phyloP scores from a whole-genome alignment of 2,797 vertebrate species.

The Hypotaenidia philippensis region DNA sequence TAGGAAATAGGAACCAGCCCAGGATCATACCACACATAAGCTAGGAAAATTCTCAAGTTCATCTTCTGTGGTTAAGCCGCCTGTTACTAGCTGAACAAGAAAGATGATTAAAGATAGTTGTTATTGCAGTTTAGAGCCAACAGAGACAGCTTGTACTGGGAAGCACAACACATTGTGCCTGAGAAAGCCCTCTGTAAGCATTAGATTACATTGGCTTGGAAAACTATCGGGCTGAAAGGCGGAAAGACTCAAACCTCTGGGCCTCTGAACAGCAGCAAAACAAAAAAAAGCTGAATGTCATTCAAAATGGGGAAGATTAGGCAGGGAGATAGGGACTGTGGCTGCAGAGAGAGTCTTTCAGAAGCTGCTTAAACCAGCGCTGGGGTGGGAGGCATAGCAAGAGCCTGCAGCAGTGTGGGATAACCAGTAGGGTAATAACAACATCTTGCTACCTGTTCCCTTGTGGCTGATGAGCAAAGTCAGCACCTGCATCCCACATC shows the following conservation, averaged over 20 bases:
- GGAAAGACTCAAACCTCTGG: not conserved
- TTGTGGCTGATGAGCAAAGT: not conserved
- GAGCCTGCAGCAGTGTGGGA: not conserved
- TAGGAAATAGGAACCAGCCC: constrained; percentile 17
- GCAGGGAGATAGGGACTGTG: not conserved
- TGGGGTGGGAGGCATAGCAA: not conserved
- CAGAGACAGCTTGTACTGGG: constrained; percentile 44
- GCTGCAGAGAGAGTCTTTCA: not conserved
- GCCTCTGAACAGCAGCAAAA: not conserved
- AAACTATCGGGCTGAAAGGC: not conserved
- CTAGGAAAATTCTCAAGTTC: constrained; percentile 51
- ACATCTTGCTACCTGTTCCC: not conserved
- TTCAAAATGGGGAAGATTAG: not conserved
- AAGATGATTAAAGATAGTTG: constrained; percentile 56
- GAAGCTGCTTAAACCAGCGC: not conserved
- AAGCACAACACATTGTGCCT: constrained; percentile 13
- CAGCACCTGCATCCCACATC: not conserved
- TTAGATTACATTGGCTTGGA: not conserved
- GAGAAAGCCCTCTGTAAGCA: not conserved
- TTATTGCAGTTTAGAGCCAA: constrained; percentile 40
- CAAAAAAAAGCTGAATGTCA: not conserved
- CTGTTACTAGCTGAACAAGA: not conserved
- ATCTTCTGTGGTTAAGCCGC: not conserved
- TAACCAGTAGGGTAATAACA: not conserved
- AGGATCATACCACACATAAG: not conserved